These are phyloP conservation scores for Acomys russatus DNA, from an alignment of 2,797 vertebrate genomes.

Conservation along the genomic window DNA sequence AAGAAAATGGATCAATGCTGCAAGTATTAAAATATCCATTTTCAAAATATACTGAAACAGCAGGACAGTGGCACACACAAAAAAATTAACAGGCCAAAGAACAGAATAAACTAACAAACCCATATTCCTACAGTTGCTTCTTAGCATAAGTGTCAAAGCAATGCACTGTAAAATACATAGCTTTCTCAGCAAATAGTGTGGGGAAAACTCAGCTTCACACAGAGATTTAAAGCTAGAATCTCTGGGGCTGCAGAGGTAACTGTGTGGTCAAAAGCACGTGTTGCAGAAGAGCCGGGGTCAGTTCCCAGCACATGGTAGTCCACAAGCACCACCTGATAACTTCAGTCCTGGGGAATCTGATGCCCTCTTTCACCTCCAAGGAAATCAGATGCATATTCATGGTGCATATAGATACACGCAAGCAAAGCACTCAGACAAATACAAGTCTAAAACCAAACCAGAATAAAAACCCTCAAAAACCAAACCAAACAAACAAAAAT, in stretches of 20 bases:
- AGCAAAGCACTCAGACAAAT: neutral
- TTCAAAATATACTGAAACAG: neutral
- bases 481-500: neutral
- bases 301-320: neutral
- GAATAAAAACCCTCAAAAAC: neutral
- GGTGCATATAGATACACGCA: neutral
- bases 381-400: neutral
- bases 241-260: neutral
- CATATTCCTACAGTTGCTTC: neutral
- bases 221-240: neutral
- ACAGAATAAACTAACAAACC: neutral
- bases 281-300: neutral
- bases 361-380: neutral
- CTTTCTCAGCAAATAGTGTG: neutral
- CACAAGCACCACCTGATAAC: neutral
- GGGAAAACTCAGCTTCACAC: neutral
- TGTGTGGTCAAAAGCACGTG: neutral
- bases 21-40: neutral
- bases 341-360: neutral
- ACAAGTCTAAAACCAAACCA: neutral
- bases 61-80: neutral
- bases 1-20: neutral
- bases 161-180: neutral
- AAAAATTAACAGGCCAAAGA: neutral
- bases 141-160: neutral